These are phyloP conservation scores for Pygocentrus nattereri DNA, from an alignment of 2,797 vertebrate genomes.

Conservation along the genomic window DNA sequence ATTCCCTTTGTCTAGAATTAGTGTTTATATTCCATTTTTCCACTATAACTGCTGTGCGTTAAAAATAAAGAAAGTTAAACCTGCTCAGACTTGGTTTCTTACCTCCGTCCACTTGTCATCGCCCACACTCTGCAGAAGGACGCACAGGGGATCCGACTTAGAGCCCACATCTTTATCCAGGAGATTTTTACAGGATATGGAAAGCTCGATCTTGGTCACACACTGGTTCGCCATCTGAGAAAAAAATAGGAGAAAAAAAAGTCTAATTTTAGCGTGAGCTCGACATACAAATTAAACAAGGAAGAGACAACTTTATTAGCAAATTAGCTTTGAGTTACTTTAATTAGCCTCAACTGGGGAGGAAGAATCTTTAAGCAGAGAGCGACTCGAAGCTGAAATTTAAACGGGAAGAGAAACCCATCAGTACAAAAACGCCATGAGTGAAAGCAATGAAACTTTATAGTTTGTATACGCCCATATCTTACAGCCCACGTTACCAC, in stretches of 20 bases:
- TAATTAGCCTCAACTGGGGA: neutral
- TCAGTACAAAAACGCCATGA: neutral
- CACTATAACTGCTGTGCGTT: neutral
- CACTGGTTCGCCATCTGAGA: conserved; percentile 91
- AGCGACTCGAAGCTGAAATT: neutral
- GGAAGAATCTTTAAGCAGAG: neutral
- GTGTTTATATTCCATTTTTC: too few relatives aligned
- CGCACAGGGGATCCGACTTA: conserved; percentile 91
- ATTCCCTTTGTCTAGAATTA: too few relatives aligned
- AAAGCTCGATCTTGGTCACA: conserved; percentile 86
- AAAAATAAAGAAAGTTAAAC: neutral
- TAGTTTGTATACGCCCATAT: neutral
- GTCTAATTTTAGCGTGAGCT: neutral
- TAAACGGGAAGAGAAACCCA: neutral
- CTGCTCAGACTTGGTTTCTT: conserved; percentile 44
- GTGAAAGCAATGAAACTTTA: neutral
- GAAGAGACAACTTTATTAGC: too few relatives aligned
- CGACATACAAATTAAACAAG: neutral
- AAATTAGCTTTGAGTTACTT: neutral
- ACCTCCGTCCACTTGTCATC: conserved; percentile 89
- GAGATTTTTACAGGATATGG: conserved; percentile 86
- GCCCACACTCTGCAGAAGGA: conserved; percentile 85
- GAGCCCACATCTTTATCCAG: conserved; percentile 91
- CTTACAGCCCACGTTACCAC: neutral
- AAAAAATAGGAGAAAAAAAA: conserved; percentile 42